Evolutionary conservation across 2,797 vertebrate genomes (phyloP), one percentile per base, ranked within the genome.

Genomic region (Squalus acanthias): DNA sequence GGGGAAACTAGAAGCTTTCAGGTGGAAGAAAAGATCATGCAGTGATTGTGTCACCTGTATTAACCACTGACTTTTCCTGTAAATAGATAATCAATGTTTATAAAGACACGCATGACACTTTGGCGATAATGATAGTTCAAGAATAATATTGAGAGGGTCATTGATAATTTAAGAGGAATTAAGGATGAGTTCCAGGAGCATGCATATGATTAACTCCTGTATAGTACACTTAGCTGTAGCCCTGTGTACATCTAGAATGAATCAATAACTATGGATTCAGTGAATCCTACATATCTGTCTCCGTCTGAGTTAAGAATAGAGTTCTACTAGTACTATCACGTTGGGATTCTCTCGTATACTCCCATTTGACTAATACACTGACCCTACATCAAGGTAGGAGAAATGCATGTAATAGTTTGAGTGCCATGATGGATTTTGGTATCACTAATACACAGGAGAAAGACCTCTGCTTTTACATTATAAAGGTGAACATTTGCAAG

Each of bases 121-220:
- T 89, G 87, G 87, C 50, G 22, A 60, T 4, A 89, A 24, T 26
- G 57, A 60, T 60, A 10, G 57, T 89, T 60, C 24, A 89, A 60
- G 85, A 26, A 26, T 60, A 89, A 60, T 13, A 57, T 9, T 57
- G 9, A 60, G 87, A 89, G 53, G 8, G 29, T 60, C 57, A 29
- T 57, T 89, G 50, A 89, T 26, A 60, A 89, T 89, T 89, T 89
- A 89, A 29, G 87, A 89, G 53, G 26, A 89, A 60, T 89, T 60
- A 89, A 89, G 24, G 87, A 60, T 29, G 53, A 89, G 10, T 89
- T 89, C 87, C 87, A 60, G 87, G 60, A 89, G 24, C 9, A 57
- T 57, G 24, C 53, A 29, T 89, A 57, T 89, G 24, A 57, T 9
- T 29, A 89, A 89, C 29, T 53, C 12, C 87, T 57, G 24, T 57